phyloP scores from a whole-genome alignment of 2,888 invertebrate species.

The Leptopilina drosophilae region DNA sequence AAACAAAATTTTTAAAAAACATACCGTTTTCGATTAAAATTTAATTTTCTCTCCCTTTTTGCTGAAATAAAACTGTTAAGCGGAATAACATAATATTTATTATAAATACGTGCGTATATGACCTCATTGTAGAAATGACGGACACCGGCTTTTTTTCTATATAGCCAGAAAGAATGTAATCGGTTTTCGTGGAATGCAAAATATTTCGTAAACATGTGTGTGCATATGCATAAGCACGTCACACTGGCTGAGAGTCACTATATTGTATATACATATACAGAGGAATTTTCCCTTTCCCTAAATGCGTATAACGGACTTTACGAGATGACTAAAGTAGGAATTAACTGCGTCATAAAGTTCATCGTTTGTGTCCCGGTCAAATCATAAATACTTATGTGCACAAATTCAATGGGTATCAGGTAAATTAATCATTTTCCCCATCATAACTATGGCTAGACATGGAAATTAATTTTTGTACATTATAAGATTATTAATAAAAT shows the following conservation, averaged over 20 bases:
- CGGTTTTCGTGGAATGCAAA: constrained; percentile 3
- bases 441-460: neutral
- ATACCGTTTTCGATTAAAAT: no score
- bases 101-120: no score
- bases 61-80: no score
- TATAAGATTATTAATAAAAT: no score
- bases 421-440: constrained; percentile 10
- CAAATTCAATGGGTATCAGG: constrained; percentile 3
- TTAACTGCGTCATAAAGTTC: constrained; percentile 61
- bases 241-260: constrained; percentile 16
- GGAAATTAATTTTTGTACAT: no score
- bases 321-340: constrained; percentile 59
- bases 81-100: no score
- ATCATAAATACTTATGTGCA: constrained; percentile 20
- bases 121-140: no score
- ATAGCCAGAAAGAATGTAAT: neutral
- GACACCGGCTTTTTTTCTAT: no score
- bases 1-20: no score
- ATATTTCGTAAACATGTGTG: neutral
- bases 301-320: constrained; percentile 52
- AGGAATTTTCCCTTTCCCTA: constrained; percentile 17
- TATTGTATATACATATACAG: neutral
- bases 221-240: constrained; percentile 13
- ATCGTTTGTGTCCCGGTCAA: neutral
- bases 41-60: no score